Percentiles rank a stretch among this genome's conserved stretches.
Conservation (phyloP, 2,888 invertebrate species). For the Eucera pruinosa region DNA sequence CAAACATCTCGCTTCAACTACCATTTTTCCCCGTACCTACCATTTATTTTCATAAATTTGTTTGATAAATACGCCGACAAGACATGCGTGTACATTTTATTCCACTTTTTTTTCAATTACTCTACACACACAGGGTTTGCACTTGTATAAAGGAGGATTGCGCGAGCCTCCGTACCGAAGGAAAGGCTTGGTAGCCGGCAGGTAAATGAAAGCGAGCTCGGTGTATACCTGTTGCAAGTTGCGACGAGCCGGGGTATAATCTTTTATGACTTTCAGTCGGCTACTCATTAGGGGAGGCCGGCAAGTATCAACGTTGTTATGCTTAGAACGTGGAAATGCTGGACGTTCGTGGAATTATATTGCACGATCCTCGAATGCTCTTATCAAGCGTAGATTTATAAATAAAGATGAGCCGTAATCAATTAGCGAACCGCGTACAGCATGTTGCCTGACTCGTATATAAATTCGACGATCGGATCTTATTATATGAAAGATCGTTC, state of each 20-base stretch:
- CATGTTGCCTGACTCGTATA: conserved; percentile 3
- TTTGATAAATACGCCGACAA: neutral
- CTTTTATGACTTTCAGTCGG: conserved; percentile 74
- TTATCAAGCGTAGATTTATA: conserved; percentile 43
- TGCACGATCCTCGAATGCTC: conserved; percentile 27
- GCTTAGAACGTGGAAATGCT: conserved; percentile 17
- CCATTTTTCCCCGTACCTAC: neutral
- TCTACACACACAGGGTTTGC: neutral
- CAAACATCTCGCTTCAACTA: conserved; percentile 3
- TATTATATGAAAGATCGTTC: conserved; percentile 9
- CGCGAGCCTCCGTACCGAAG: neutral
- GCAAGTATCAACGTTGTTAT: conserved; percentile 24
- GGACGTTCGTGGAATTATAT: conserved; percentile 20
- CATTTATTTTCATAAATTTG: conserved; percentile 34
- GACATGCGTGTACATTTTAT: neutral
- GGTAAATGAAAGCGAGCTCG: conserved; percentile 53
- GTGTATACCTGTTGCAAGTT: conserved; percentile 59
- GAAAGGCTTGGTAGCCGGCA: conserved; percentile 42
- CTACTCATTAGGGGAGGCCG: conserved; percentile 70
- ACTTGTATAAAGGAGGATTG: too few relatives aligned
- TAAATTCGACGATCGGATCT: conserved; percentile 38
- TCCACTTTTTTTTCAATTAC: neutral
- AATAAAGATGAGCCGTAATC: conserved; percentile 62
- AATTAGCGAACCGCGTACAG: conserved; percentile 45
- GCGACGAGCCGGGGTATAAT: conserved; percentile 67